Evolutionary conservation across 1,140 invertebrate species (phyloP).

Genomic region (Globodera rostochiensis): DNA sequence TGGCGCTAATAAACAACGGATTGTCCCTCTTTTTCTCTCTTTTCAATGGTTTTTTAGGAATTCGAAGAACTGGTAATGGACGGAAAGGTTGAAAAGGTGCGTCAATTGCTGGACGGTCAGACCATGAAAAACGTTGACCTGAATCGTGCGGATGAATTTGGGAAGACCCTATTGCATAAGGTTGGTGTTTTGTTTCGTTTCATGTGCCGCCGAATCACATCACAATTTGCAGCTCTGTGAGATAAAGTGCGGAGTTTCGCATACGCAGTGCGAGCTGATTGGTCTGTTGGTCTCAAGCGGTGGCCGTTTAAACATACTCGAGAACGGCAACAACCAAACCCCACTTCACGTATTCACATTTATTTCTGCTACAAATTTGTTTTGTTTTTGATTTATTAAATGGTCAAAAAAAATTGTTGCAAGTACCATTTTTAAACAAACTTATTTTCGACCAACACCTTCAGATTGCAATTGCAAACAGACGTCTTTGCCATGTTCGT

Average conservation of each 20-base stretch:
- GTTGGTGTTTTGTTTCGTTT: neutral
- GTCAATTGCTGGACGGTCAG: constrained; percentile 3
- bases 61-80: constrained; percentile 39
- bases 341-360: constrained; percentile 29
- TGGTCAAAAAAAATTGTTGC: too few relatives aligned
- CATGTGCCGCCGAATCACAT: constrained; percentile 20
- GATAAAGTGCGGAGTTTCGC: constrained; percentile 26
- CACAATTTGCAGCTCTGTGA: constrained; percentile 29
- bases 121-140: constrained; percentile 17
- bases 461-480: constrained; percentile 32
- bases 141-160: constrained; percentile 22
- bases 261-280: constrained; percentile 37
- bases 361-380: neutral
- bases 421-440: too few relatives aligned
- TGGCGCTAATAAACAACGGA: neutral
- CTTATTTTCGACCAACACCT: neutral
- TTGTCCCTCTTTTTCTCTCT: too few relatives aligned
- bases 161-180: constrained; percentile 34
- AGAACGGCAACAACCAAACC: constrained; percentile 29
- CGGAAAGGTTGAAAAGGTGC: constrained; percentile 36
- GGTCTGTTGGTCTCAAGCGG: constrained; percentile 24
- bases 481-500: constrained; percentile 36
- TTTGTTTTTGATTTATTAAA: too few relatives aligned
- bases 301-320: constrained; percentile 31
- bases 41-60: neutral